These are phyloP conservation scores for Drosophila anceps DNA, from an alignment of 2,888 invertebrate genomes.

Conservation along the genomic window DNA sequence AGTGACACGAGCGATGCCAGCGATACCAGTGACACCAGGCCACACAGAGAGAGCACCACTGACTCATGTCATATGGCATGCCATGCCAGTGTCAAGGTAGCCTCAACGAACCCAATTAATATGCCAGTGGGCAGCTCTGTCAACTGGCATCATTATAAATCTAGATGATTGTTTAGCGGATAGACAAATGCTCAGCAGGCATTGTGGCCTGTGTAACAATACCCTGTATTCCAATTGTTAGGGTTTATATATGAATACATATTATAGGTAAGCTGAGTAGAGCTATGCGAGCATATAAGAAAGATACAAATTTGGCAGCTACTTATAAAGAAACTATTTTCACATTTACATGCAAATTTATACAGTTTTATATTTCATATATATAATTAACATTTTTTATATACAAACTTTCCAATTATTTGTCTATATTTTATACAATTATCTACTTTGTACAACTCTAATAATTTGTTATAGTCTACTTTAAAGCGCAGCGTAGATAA, in stretches of 20 bases:
- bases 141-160: slow-evolving; percentile 44
- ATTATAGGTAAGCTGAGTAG: not conserved
- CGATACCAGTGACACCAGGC: not conserved
- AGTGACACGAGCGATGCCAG: not conserved
- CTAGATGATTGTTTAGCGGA: slow-evolving; percentile 45
- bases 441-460: not conserved
- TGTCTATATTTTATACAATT: not conserved
- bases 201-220: slow-evolving; percentile 19
- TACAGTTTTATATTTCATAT: not conserved
- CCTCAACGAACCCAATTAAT: slow-evolving; percentile 56
- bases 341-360: not conserved
- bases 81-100: slow-evolving; percentile 49
- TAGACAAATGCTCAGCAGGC: slow-evolving; percentile 27
- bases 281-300: not conserved
- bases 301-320: not conserved
- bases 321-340: not conserved
- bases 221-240: slow-evolving; percentile 1
- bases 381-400: not conserved
- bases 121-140: slow-evolving; percentile 39
- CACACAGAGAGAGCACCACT: slow-evolving; percentile 13
- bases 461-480: slow-evolving; percentile 12
- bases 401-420: not conserved
- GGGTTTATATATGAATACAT: not conserved
- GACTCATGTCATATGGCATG: slow-evolving; percentile 36
- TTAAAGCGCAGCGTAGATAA: slow-evolving; percentile 8